A percentile compares a stretch with the other conserved stretches of the same genome.
phyloP scores from a whole-genome alignment of 2,888 invertebrate species.

The Caenorhabditis panamensis region DNA sequence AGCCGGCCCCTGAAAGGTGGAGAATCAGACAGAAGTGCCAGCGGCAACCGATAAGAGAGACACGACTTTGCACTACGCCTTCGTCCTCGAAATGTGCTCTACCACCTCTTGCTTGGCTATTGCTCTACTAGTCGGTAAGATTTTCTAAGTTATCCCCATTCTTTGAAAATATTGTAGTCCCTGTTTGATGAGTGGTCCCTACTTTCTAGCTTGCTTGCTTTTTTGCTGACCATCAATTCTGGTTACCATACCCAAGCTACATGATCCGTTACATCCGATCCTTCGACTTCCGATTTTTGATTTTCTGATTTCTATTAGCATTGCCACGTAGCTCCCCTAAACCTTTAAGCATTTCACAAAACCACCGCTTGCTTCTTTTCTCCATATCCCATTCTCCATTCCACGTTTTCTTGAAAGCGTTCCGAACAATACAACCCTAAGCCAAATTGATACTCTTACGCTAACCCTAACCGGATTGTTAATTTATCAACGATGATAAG shows the following conservation, averaged over 20 bases:
- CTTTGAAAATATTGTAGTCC: not conserved
- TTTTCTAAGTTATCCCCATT: not conserved
- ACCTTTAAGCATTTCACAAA: too few species aligned
- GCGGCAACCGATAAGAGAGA: slow-evolving; percentile 53
- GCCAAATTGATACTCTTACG: slow-evolving; percentile 33
- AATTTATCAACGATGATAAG: slow-evolving; percentile 47
- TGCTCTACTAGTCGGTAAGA: slow-evolving; percentile 58
- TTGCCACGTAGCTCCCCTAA: too few species aligned
- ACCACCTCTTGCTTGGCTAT: slow-evolving; percentile 47
- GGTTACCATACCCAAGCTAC: not conserved
- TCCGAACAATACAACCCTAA: not conserved
- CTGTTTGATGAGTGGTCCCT: not conserved
- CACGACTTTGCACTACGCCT: slow-evolving; percentile 59
- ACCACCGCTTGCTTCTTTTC: not conserved
- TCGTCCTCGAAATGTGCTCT: slow-evolving; percentile 61
- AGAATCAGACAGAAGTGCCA: slow-evolving; percentile 61
- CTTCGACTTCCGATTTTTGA: too few species aligned
- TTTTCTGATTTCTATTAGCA: not conserved
- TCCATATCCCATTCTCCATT: not conserved
- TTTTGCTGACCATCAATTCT: not conserved
- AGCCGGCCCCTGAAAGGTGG: slow-evolving; percentile 55
- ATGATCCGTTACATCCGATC: too few species aligned
- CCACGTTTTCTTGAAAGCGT: not conserved
- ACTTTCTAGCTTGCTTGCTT: too few species aligned
- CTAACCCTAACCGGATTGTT: slow-evolving; percentile 56